A percentile compares a stretch with the other conserved stretches of the same genome.
Evolutionary conservation across 2,797 vertebrate genomes (phyloP).

Genomic region (Anguilla obscura): DNA sequence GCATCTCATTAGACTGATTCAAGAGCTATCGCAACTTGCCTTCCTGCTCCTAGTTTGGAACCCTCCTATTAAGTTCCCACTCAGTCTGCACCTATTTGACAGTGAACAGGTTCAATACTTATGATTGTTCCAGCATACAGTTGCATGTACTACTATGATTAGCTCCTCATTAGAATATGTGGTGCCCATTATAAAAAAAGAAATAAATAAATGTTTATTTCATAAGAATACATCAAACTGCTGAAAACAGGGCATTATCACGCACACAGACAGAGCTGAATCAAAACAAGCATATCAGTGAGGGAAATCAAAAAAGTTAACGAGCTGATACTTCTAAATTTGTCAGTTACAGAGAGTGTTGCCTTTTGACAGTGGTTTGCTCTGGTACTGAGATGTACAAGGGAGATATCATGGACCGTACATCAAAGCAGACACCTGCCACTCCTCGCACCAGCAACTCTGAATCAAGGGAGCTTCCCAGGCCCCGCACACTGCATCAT

Average conservation of each 20-base stretch:
- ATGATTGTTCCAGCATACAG: background rate
- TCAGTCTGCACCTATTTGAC: background rate
- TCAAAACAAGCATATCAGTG: background rate
- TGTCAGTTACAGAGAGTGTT: conserved; percentile 15
- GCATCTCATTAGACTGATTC: background rate
- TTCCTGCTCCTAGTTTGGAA: background rate
- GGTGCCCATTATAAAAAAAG: background rate
- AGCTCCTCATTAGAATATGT: background rate
- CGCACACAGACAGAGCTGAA: background rate
- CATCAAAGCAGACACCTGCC: background rate
- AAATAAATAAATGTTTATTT: background rate
- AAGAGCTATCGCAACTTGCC: background rate
- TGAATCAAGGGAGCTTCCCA: background rate
- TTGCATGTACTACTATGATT: background rate
- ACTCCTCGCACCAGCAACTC: background rate
- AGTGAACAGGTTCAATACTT: background rate
- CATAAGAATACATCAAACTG: background rate
- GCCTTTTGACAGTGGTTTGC: background rate
- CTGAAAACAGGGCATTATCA: background rate
- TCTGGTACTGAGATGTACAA: background rate
- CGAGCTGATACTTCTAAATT: background rate
- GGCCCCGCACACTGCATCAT: background rate
- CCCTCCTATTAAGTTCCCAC: background rate
- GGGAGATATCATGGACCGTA: background rate
- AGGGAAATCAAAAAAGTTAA: background rate